Conservation (phyloP, 2,113 vertebrate genomes). For the Sturnus vulgaris region DNA sequence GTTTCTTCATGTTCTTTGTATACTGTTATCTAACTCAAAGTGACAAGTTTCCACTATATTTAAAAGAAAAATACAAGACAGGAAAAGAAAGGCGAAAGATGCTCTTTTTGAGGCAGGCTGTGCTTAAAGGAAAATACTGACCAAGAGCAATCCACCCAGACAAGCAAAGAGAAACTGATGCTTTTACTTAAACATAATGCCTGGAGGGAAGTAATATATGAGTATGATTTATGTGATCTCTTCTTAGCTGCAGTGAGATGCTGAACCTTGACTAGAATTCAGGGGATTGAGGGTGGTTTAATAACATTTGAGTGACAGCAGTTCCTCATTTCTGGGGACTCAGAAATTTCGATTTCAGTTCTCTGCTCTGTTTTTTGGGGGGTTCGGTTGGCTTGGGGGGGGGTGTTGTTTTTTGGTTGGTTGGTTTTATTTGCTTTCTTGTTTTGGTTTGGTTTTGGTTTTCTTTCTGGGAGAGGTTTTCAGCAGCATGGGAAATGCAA, state of each 20-base stretch:
- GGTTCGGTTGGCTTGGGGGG: not conserved
- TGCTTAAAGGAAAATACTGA: not conserved
- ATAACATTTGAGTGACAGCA: not conserved
- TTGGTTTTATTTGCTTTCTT: not conserved
- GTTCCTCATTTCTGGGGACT: not conserved
- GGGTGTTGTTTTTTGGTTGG: rapidly evolving
- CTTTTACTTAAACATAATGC: not conserved
- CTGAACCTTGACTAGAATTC: not conserved
- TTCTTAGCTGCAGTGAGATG: not conserved
- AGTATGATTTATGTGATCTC: not conserved
- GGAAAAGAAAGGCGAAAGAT: not conserved
- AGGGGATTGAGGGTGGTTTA: not conserved
- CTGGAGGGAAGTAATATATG: not conserved
- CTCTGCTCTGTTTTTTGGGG: not conserved
- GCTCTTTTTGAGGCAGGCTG: not conserved
- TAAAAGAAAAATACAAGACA: not conserved
- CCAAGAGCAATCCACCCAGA: not conserved
- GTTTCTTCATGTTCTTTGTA: not conserved
- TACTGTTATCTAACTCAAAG: not conserved
- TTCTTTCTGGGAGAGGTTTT: not conserved
- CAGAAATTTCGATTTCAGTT: not conserved
- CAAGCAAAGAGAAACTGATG: not conserved
- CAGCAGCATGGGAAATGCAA: not conserved
- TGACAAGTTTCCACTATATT: not conserved
- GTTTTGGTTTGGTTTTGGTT: not conserved